A percentile compares a stretch with the other conserved stretches of the same genome.
phyloP scores from a whole-genome alignment of 2,888 invertebrate species.

The Eupithecia dodoneata region DNA sequence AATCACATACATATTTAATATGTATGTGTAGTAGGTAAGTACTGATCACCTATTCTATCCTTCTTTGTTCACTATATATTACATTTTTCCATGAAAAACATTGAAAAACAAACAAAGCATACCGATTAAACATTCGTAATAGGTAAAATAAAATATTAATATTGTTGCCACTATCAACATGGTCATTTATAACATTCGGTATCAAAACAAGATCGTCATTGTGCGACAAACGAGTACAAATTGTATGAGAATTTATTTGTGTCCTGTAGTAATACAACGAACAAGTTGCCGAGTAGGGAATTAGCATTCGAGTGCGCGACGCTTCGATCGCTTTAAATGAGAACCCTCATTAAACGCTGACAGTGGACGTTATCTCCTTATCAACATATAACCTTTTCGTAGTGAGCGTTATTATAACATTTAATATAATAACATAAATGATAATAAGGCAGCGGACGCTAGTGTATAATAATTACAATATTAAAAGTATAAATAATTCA shows the following conservation, averaged over 20 bases:
- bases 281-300: conserved; percentile 62
- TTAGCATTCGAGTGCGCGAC: conserved; percentile 64
- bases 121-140: not conserved
- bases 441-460: conserved; percentile 75
- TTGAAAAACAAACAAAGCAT: not conserved
- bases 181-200: conserved; percentile 50
- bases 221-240: conserved; percentile 75
- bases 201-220: conserved; percentile 61
- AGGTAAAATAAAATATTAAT: conserved; percentile 23
- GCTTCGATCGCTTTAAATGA: conserved; percentile 49
- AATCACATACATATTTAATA: no score
- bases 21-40: no score
- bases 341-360: conserved; percentile 69
- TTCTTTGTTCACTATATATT: not conserved
- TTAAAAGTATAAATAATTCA: conserved; percentile 84
- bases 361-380: conserved; percentile 73
- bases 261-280: conserved; percentile 58
- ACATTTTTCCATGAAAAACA: not conserved
- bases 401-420: conserved; percentile 77
- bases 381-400: conserved; percentile 77
- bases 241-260: conserved; percentile 68
- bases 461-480: conserved; percentile 81
- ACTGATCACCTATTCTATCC: not conserved
- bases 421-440: conserved; percentile 81
- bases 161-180: conserved; percentile 33